Evolutionary conservation across 2,113 vertebrate species (phyloP).

Genomic region (Rhegmatorhina hoffmannsi): DNA sequence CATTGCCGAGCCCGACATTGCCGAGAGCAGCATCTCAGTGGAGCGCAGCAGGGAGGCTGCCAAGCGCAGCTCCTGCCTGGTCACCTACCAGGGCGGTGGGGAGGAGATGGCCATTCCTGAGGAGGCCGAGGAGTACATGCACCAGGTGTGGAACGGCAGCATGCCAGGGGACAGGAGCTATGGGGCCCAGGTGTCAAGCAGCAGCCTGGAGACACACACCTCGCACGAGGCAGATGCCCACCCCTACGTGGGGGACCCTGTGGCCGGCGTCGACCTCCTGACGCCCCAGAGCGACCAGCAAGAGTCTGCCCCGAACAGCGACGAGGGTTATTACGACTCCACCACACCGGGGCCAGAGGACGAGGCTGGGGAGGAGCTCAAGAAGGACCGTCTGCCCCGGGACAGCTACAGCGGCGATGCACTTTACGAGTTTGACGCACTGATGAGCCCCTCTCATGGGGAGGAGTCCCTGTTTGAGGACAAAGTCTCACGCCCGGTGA

Average conservation of each 20-base stretch:
- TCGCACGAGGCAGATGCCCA: slow-evolving; percentile 63
- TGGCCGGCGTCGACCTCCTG: slow-evolving; percentile 73
- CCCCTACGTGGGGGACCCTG: slow-evolving; percentile 60
- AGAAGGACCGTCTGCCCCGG: slow-evolving; percentile 84
- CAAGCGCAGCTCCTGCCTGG: slow-evolving; percentile 92
- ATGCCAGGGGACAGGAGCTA: slow-evolving; percentile 72
- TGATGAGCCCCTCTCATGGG: slow-evolving; percentile 84
- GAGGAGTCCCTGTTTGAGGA: slow-evolving; percentile 81
- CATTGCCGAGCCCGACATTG: slow-evolving; percentile 93
- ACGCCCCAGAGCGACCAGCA: slow-evolving; percentile 95
- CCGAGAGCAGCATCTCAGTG: slow-evolving; percentile 86
- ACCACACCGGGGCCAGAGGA: slow-evolving; percentile 92
- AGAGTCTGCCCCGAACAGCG: slow-evolving; percentile 93
- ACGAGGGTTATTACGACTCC: slow-evolving; percentile 97
- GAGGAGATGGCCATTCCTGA: slow-evolving; percentile 97
- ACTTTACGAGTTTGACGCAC: slow-evolving; percentile 92
- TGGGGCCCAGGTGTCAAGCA: slow-evolving; percentile 44
- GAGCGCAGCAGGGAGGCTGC: slow-evolving; percentile 85
- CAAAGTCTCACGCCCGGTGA: slow-evolving; percentile 69
- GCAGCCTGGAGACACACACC: slow-evolving; percentile 41
- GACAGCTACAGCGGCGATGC: slow-evolving; percentile 98
- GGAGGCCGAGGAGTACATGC: slow-evolving; percentile 85
- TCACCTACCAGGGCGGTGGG: slow-evolving; percentile 95
- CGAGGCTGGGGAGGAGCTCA: slow-evolving; percentile 81
- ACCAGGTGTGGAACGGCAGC: slow-evolving; percentile 78